Evolutionary conservation across 2,797 vertebrate species (phyloP).

Genomic region (Amazona finschi): DNA sequence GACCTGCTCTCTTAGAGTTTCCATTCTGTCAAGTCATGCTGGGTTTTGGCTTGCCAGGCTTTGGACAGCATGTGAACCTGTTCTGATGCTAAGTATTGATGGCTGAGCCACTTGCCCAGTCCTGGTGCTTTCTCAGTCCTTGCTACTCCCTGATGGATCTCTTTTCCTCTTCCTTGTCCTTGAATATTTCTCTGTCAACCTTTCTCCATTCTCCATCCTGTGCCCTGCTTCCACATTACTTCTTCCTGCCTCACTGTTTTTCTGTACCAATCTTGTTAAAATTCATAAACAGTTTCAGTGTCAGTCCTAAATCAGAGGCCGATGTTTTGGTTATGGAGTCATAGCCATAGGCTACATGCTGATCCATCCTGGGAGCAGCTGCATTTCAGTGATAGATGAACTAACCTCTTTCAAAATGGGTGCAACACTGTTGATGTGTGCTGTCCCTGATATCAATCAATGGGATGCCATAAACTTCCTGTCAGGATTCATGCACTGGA

Average conservation of each 20-base stretch:
- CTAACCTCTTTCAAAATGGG: neutral
- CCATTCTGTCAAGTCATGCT: neutral
- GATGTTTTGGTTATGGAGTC: accelerated
- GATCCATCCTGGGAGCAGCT: accelerated
- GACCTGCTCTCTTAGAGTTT: accelerated
- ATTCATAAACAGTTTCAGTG: neutral
- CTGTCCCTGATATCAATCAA: neutral
- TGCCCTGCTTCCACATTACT: neutral
- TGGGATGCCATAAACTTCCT: neutral
- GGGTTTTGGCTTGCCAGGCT: neutral
- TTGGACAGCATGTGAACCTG: neutral
- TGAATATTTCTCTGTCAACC: accelerated
- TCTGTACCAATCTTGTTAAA: neutral
- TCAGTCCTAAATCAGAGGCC: neutral
- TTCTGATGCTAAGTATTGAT: neutral
- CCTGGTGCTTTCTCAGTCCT: neutral
- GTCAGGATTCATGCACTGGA: neutral
- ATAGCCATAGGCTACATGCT: too few relatives aligned
- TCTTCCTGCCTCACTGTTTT: neutral
- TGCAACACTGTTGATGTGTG: neutral
- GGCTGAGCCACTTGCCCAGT: neutral
- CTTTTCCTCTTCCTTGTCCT: neutral
- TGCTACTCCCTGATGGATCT: accelerated
- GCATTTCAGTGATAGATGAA: neutral
- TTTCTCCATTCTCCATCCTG: neutral